Percentiles rank a stretch among this genome's conserved stretches.
These are phyloP conservation scores for Euplagia quadripunctaria DNA, from an alignment of 2,888 invertebrate species.

Conservation along the genomic window DNA sequence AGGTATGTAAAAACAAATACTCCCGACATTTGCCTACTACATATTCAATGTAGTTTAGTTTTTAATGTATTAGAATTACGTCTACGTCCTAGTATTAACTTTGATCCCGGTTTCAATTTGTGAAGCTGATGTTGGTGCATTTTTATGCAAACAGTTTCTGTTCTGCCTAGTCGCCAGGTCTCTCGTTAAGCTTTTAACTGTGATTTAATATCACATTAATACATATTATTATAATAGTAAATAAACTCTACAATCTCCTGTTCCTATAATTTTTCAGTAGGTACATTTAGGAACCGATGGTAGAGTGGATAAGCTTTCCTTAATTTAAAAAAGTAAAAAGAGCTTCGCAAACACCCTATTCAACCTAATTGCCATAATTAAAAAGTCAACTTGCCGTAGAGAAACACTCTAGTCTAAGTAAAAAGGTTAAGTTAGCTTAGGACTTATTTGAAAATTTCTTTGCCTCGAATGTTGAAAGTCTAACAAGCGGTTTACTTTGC, in stretches of 20 bases:
- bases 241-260: background rate
- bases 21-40: conserved; percentile 26
- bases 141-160: conserved; percentile 49
- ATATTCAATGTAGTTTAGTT: conserved; percentile 40
- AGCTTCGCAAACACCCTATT: background rate
- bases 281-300: background rate
- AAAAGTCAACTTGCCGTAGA: background rate
- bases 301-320: background rate
- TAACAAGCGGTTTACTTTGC: conserved; percentile 10
- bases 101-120: conserved; percentile 48
- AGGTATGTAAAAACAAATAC: conserved; percentile 22
- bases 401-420: background rate
- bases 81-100: conserved; percentile 20
- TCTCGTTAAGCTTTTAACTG: no score
- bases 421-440: conserved; percentile 20
- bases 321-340: background rate
- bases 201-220: background rate
- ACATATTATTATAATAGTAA: background rate
- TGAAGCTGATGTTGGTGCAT: conserved; percentile 44
- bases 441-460: conserved; percentile 13
- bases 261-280: background rate
- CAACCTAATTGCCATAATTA: background rate
- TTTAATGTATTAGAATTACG: conserved; percentile 37
- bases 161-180: background rate
- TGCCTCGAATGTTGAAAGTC: conserved; percentile 13